A percentile compares a stretch with the other conserved stretches of the same genome.
Evolutionary conservation across 2,797 vertebrate species (phyloP).

Genomic region (Erethizon dorsatum): DNA sequence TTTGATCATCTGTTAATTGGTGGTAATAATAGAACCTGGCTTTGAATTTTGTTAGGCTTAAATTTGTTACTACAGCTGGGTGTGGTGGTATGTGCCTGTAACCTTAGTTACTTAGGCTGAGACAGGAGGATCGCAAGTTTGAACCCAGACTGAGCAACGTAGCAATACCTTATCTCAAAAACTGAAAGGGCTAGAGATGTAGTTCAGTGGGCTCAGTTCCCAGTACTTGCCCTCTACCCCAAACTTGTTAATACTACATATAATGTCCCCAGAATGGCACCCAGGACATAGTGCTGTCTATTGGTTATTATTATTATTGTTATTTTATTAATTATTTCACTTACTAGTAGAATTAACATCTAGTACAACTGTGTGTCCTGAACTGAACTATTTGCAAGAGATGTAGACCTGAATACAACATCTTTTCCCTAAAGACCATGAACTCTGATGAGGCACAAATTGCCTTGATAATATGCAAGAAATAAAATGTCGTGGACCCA

Average conservation of each 20-base stretch:
- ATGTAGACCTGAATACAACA: not conserved
- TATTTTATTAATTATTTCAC: not conserved
- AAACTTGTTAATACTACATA: not conserved
- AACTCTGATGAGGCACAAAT: not conserved
- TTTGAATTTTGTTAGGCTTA: slow-evolving; percentile 23
- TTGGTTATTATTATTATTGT: not conserved
- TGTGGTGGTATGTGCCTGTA: not conserved
- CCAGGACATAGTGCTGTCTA: not conserved
- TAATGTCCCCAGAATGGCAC: not conserved
- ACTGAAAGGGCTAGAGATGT: not conserved
- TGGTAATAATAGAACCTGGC: not conserved
- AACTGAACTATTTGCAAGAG: not conserved
- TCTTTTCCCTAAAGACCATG: not conserved
- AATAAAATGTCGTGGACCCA: not conserved
- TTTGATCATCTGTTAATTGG: not conserved
- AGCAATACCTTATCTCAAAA: not conserved
- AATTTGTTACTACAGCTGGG: not conserved
- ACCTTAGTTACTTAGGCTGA: not conserved
- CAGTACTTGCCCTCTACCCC: not conserved
- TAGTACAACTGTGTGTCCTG: not conserved
- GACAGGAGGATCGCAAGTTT: not conserved
- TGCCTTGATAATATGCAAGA: not conserved
- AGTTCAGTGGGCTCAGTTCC: not conserved
- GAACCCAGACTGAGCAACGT: not conserved
- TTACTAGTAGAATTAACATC: not conserved